A percentile compares a stretch with the other conserved stretches of the same genome.
Evolutionary conservation across 2,888 invertebrate species (phyloP).

Genomic region (Myopa tessellatipennis): DNA sequence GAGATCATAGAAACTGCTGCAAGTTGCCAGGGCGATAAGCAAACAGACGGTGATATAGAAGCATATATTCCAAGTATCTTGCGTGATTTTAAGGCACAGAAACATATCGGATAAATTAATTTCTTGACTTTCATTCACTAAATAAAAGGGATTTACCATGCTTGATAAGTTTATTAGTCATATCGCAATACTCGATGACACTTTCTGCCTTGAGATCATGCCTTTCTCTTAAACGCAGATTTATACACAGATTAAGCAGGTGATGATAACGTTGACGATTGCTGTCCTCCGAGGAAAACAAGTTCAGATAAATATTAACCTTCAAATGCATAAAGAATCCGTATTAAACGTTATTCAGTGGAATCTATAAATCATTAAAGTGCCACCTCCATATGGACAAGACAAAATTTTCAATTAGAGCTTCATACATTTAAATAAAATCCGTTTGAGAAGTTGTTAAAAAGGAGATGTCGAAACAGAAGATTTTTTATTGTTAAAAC

Average conservation of each 20-base stretch:
- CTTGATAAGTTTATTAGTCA: conserved; percentile 48
- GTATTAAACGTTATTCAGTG: too few relatives aligned
- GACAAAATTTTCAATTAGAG: too few relatives aligned
- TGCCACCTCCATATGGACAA: too few relatives aligned
- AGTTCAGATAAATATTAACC: conserved; percentile 54
- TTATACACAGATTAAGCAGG: conserved; percentile 58
- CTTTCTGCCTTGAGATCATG: conserved; percentile 56
- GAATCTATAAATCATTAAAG: too few relatives aligned
- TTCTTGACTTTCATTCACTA: too few relatives aligned
- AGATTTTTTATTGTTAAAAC: too few relatives aligned
- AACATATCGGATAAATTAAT: not conserved
- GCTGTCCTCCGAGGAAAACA: conserved; percentile 55
- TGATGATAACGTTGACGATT: conserved; percentile 57
- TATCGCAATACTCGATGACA: conserved; percentile 60
- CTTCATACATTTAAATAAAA: too few relatives aligned
- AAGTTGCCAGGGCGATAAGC: conserved; percentile 50
- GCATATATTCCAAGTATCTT: conserved; percentile 59
- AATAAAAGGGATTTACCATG: conserved; percentile 49
- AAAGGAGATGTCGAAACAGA: too few relatives aligned
- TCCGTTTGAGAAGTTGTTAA: too few relatives aligned
- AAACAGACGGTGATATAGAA: conserved; percentile 53
- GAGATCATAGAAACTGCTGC: conserved; percentile 58
- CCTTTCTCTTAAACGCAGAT: conserved; percentile 53
- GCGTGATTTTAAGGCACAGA: not conserved
- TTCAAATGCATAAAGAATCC: conserved; percentile 3